Percentiles rank a stretch among this genome's conserved stretches.
Evolutionary conservation across 1,140 invertebrate genomes (phyloP).

Genomic region (Maniola jurtina): DNA sequence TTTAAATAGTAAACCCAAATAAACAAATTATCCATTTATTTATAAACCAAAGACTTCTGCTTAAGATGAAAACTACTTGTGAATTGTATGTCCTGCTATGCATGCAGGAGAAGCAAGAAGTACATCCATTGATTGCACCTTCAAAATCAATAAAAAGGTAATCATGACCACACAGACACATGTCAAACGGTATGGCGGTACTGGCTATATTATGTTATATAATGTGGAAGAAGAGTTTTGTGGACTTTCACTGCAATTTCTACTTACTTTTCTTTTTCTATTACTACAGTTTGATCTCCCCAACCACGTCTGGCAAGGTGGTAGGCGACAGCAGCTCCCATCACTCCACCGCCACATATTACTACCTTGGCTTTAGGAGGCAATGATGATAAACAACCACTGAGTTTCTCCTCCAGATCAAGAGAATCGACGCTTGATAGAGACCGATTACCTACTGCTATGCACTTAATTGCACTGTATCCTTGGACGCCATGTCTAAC

Average conservation of each 20-base stretch:
- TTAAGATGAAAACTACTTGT: not conserved
- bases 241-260: not conserved
- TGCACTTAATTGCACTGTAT: constrained; percentile 40
- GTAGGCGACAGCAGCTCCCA: constrained; percentile 96
- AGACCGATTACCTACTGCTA: constrained; percentile 36
- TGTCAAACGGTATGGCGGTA: not conserved
- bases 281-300: constrained; percentile 89
- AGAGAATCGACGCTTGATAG: constrained; percentile 51
- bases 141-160: constrained; percentile 11
- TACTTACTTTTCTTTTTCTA: constrained; percentile 86
- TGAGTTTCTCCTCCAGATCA: constrained; percentile 53
- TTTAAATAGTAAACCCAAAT: too few relatives aligned
- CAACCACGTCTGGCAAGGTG: constrained; percentile 92
- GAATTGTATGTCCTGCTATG: not conserved
- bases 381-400: constrained; percentile 50
- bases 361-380: constrained; percentile 83
- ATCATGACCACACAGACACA: not conserved
- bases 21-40: too few relatives aligned
- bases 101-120: not conserved
- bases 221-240: constrained; percentile 8
- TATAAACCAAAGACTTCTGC: not conserved
- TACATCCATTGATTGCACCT: constrained; percentile 5
- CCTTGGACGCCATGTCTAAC: constrained; percentile 37
- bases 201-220: constrained; percentile 10
- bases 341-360: constrained; percentile 96